Conservation (phyloP, 1,140 invertebrate genomes). For the Eubasilissa regina region DNA sequence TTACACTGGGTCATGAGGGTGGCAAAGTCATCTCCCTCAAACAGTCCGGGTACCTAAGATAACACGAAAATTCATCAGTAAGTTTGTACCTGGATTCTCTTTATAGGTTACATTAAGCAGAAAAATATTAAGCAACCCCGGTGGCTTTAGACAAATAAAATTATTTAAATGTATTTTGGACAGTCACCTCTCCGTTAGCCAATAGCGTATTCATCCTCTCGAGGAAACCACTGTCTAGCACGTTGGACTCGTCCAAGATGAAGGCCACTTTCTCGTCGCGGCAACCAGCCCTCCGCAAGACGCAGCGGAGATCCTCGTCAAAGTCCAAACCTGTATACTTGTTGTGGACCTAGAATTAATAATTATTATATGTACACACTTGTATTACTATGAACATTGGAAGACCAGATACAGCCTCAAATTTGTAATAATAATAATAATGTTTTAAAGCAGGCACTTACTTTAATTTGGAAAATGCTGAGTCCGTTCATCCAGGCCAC, state of each 20-base stretch:
- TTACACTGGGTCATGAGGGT: constrained; percentile 99
- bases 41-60: constrained; percentile 86
- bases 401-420: too few species aligned
- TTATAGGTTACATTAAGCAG: not conserved
- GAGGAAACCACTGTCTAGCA: constrained; percentile 97
- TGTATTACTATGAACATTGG: too few species aligned
- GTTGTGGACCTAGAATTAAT: constrained; percentile 88
- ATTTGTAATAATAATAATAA: too few species aligned
- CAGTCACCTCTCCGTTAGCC: constrained; percentile 92
- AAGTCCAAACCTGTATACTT: constrained; percentile 99
- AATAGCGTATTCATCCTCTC: constrained; percentile 99
- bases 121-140: too few species aligned
- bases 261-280: constrained; percentile 99
- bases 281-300: constrained; percentile 94
- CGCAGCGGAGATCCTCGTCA: constrained; percentile 97
- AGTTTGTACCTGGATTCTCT: not conserved
- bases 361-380: not conserved
- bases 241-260: constrained; percentile 99
- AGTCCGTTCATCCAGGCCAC: constrained; percentile 99
- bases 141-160: not conserved
- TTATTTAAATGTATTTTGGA: not conserved
- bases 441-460: constrained; percentile 60
- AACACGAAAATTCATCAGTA: not conserved
- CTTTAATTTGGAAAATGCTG: constrained; percentile 97
- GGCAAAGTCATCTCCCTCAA: constrained; percentile 97